A percentile compares a stretch with the other conserved stretches of the same genome.
Conservation (phyloP, 2,797 vertebrate genomes). For the Artibeus lituratus region DNA sequence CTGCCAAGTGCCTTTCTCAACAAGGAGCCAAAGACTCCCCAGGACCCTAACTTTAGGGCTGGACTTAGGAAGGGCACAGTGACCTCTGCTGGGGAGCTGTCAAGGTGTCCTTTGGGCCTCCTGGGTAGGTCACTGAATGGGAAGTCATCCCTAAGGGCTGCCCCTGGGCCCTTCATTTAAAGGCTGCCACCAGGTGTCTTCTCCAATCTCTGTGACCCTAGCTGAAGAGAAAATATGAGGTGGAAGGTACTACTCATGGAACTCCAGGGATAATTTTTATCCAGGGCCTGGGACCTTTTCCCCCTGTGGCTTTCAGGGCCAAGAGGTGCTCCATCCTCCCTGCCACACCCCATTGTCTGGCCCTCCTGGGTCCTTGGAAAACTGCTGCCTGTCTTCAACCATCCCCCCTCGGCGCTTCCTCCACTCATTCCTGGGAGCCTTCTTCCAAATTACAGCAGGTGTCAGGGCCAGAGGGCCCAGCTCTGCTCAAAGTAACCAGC, state of each 20-base stretch:
- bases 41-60: background rate
- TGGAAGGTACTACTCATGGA: constrained; percentile 47
- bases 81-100: background rate
- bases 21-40: background rate
- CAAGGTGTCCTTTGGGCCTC: background rate
- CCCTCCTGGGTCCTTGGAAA: background rate
- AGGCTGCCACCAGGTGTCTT: background rate
- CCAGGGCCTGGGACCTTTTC: background rate
- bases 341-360: background rate
- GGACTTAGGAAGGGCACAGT: background rate
- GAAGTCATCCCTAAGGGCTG: background rate
- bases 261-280: constrained; percentile 15
- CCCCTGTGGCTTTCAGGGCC: background rate
- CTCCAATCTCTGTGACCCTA: constrained; percentile 16
- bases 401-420: background rate
- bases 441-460: constrained; percentile 62
- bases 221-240: constrained; percentile 1
- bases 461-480: constrained; percentile 46
- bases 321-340: background rate
- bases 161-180: background rate
- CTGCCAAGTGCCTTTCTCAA: background rate
- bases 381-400: background rate
- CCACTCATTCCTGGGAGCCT: constrained; percentile 11
- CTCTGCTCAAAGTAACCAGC: constrained; percentile 59
- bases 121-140: background rate